Evolutionary conservation across 2,888 invertebrate species (phyloP), one percentile per base, ranked within the genome.

Genomic region (Merodon equestris): DNA sequence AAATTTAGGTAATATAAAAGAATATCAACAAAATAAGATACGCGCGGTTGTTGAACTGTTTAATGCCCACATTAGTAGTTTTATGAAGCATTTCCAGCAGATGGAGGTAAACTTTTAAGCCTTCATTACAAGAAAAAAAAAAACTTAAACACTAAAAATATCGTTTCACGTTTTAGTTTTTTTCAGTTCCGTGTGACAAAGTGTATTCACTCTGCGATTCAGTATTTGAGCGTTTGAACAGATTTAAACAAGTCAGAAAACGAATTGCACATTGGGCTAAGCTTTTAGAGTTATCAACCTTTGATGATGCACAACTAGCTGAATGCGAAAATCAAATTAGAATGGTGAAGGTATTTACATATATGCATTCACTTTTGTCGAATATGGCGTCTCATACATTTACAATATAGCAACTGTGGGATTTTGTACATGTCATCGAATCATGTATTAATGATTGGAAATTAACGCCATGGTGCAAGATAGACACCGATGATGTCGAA

Each of bases 401-500:
- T 27, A 70, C 13, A 53, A 10, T 40, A 61, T 88, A 94, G 91
- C 93, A 93, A 89, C 90, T 97, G 13, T 98, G 98, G 98, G 97
- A 98, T 89, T 97, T 96, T 88, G 94, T 96, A 63, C 91, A 91
- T 84, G 93, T 97, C 81, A 95, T 97, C 60, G 91, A 93, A 86
- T 94, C 94, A 12, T 95, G 94, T 83, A 93, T 98, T 82, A 93
- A 95, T 81, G 95, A 95, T 87, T 98, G 98, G 98, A 97, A 97
- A 89, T 94, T 93, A 73, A 97, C 97, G 0, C 93, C 94, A 9
- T 98, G 98, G 98, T 94, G 94, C 85, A 94, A 94, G 86, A 96
- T 98, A 82, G 97, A 98, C 86, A 96, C 97, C 2, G 98, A 98
- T 85, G 93, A 94, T 82, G 96, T 98, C 95, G 98, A 98, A 87